Evolutionary conservation across 2,797 vertebrate genomes (phyloP), one percentile per base, ranked within the genome.

Genomic region (Ctenosaura bakeri): DNA sequence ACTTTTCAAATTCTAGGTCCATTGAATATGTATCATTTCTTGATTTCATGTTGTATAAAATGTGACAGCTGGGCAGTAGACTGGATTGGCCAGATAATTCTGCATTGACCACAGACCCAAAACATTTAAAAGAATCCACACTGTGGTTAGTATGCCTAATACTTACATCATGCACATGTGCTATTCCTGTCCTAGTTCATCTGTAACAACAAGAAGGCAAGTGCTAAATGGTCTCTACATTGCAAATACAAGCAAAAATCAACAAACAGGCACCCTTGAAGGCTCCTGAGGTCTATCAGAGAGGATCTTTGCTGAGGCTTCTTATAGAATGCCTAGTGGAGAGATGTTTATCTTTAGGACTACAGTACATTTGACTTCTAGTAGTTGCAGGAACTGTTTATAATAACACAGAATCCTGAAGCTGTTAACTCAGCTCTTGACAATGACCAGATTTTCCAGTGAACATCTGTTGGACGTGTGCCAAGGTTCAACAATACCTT

Each of bases 311-410:
- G 81, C 92, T 0, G 86, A 71, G 88, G 71, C 78, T 94, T 88
- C 92, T 88, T 14, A 38, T 74, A 50, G 94, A 95, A 95, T 89
- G 95, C 96, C 96, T 95, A 95, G 96, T 95, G 95, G 96, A 96
- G 95, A 95, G 95, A 95, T 96, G 95, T 97, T 97, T 97, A 94
- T 92, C 91, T 95, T 93, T 85, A 93, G 94, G 78, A 94, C 91
- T 89, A 92, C 88, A 77, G 42, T 46, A 46, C 42, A 46, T 91
- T 91, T 95, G 80, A 81, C 88, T 86, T 66, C 38, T 91, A 94
- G 88, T 91, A 96, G 94, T 93, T 91, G 90, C 85, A 82, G 79
- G 82, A 93, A 93, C 83, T 88, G 91, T 86, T 93, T 96, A 96
- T 91, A 93, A 90, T 90, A 94, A 93, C 90, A 87, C 89, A 88